Evolutionary conservation across 2,113 vertebrate species (phyloP).

Genomic region (Pterophyllum scalare): DNA sequence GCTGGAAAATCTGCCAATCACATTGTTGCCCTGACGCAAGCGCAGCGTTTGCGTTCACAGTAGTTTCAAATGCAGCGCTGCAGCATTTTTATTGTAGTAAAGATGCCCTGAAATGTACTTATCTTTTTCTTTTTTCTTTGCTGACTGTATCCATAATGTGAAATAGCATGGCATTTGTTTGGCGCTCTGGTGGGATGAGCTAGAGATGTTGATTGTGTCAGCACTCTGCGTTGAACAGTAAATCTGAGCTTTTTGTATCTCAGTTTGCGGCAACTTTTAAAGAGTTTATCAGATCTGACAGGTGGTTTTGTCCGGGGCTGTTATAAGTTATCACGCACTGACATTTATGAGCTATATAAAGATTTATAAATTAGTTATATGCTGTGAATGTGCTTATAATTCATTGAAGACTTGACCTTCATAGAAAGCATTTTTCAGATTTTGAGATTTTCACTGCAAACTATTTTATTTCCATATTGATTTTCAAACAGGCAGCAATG

Average conservation of each 20-base stretch:
- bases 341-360: conserved; percentile 11
- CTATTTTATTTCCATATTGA: neutral
- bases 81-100: too few relatives aligned
- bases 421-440: neutral
- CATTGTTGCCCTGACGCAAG: too few relatives aligned
- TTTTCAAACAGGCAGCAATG: conserved; percentile 1
- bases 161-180: conserved; percentile 1
- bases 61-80: too few relatives aligned
- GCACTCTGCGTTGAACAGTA: neutral
- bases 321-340: conserved; percentile 6
- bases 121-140: neutral
- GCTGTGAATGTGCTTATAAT: neutral
- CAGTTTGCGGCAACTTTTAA: conserved; percentile 1
- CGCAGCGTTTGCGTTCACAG: too few relatives aligned
- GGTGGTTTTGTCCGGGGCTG: neutral
- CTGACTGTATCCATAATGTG: neutral
- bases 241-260: neutral
- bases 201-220: neutral
- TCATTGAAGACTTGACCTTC: neutral
- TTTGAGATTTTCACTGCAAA: neutral
- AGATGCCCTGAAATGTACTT: too few relatives aligned
- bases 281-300: conserved; percentile 8
- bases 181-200: neutral
- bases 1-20: neutral
- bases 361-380: conserved; percentile 1